phyloP scores from a whole-genome alignment of 1,140 invertebrate species.

The Heliconius hewitsoni region DNA sequence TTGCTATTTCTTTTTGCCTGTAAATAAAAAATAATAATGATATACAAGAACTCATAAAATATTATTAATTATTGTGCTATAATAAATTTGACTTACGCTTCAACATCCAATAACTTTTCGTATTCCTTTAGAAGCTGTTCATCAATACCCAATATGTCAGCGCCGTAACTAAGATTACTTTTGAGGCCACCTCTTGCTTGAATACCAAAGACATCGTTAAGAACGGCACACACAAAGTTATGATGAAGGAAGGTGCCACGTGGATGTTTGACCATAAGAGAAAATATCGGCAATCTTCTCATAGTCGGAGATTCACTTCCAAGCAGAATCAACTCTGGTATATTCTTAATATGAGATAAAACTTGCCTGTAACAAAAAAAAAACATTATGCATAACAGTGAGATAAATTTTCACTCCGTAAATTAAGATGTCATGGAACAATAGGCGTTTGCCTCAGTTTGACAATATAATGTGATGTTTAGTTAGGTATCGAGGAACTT shows the following conservation, averaged over 20 bases:
- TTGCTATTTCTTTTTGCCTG: conserved; percentile 74
- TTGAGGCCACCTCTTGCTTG: conserved; percentile 91
- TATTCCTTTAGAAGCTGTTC: conserved; percentile 88
- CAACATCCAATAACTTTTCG: conserved; percentile 88
- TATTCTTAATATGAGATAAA: conserved; percentile 86
- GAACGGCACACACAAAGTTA: conserved; percentile 92
- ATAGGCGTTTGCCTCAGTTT: too few relatives aligned
- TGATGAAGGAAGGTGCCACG: conserved; percentile 92
- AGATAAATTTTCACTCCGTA: too few relatives aligned
- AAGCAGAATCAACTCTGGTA: conserved; percentile 90
- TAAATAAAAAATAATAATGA: conserved; percentile 41
- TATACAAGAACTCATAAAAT: not conserved
- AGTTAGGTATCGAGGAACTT: too few relatives aligned
- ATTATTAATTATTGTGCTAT: not conserved
- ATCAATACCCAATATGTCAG: conserved; percentile 92
- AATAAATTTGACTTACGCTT: conserved; percentile 82
- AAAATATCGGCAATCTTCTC: conserved; percentile 91
- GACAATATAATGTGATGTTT: too few relatives aligned
- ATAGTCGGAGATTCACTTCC: conserved; percentile 85
- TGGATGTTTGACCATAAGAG: conserved; percentile 91
- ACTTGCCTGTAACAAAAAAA: conserved; percentile 85
- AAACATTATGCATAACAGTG: not conserved
- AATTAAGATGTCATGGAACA: too few relatives aligned
- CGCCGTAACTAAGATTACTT: conserved; percentile 87
- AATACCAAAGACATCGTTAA: conserved; percentile 96